Base-by-base conservation (phyloP, 53 echinoderm and acorn worm species). In the Holothuria leucospilota region DNA sequence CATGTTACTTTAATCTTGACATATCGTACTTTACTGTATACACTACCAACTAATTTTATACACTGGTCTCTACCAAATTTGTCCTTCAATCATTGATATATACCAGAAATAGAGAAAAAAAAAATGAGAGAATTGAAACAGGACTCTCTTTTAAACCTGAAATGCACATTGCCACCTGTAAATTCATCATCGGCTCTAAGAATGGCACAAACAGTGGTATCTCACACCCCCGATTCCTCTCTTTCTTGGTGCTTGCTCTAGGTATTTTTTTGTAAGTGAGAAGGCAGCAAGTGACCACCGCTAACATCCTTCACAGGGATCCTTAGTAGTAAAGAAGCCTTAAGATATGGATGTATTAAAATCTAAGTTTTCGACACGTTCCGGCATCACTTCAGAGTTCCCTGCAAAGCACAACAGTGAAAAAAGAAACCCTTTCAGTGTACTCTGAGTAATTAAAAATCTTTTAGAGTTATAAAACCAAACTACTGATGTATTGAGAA, bases 181-280 rank as follows among this genome's bases (percentile, higher is more conserved):
- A 93, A 97, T 82, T 97, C 98, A 63, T 97, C 95, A 24, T 87
- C 92, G 98, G 93, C 79, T 95, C 95, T 39, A 97, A 88, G 78
- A 95, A 97, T 0, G 98, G 95, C 20, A 93, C 92, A 61, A 97
- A 69, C 95, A 97, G 87, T 95, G 93, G 62, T 97, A 94, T 38
- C 98, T 89, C 26, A 97, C 95, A 6, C 98, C 98, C 20, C 98
- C 98, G 98, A 97, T 86, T 97, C 98, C 0, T 95, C 93, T 29
- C 95, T 97, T 70, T 97, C 94, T 49, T 84, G 87, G 51, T 97
- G 98, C 52, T n/a, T 97, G 98, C 5, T 46, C 58, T 34, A 93
- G 69, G 88, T n/a, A n/a, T n/a, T n/a, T 90, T 97, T 81, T 97
- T 97, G 77, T 92, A 97, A 13, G n/a, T n/a, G 98, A 93, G 51